phyloP scores from a whole-genome alignment of 1,140 invertebrate species.

The Ericerus pela region DNA sequence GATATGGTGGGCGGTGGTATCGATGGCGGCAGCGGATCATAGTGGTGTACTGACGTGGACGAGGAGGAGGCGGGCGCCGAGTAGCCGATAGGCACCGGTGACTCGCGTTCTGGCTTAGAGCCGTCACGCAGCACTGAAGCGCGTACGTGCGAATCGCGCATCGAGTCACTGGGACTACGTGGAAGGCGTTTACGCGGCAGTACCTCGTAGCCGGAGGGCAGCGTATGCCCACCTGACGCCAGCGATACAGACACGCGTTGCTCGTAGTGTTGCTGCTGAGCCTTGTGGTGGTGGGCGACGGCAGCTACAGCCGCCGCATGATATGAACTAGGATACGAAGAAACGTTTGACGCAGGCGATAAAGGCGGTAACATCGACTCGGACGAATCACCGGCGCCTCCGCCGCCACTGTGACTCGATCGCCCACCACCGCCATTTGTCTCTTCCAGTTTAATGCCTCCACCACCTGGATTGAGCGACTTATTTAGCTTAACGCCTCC shows the following conservation, averaged over 20 bases:
- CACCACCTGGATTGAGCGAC: conserved; percentile 5
- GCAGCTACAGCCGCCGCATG: too few species aligned
- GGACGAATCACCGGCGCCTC: conserved; percentile 20
- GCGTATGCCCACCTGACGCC: conserved; percentile 11
- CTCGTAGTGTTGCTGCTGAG: conserved; percentile 22
- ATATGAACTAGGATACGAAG: conserved; percentile 33
- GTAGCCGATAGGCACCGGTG: conserved; percentile 13
- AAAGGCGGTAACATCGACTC: conserved; percentile 23
- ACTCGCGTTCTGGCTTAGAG: conserved; percentile 24
- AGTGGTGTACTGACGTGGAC: background rate
- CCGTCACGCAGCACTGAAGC: conserved; percentile 51
- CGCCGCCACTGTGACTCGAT: too few species aligned
- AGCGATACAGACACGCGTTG: conserved; percentile 18
- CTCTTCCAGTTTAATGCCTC: conserved; percentile 20
- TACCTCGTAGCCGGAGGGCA: conserved; percentile 31
- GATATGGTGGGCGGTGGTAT: conserved; percentile 24
- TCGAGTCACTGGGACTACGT: conserved; percentile 35
- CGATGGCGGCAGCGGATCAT: background rate
- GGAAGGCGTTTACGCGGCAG: conserved; percentile 31
- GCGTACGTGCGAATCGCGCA: conserved; percentile 36
- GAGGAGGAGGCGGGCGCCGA: background rate
- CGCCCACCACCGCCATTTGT: conserved; percentile 15
- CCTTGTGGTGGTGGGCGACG: conserved; percentile 22
- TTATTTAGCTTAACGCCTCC: conserved; percentile 16
- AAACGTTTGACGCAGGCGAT: conserved; percentile 31